Base-by-base conservation (phyloP, 2,888 invertebrate species). In the Endotricha flammealis region DNA sequence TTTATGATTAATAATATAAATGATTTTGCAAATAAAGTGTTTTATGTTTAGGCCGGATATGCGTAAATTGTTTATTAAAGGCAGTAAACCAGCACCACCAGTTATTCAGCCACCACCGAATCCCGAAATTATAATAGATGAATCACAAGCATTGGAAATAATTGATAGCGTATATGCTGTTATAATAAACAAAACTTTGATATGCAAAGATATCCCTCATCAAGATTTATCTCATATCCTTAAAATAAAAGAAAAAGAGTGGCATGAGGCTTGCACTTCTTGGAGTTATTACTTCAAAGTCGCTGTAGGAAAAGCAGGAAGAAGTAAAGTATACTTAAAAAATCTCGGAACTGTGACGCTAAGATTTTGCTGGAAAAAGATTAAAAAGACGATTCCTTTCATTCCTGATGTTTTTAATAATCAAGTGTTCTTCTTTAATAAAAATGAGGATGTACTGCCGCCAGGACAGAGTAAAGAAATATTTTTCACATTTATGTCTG, bases 341-440 rank as follows among this genome's bases (percentile, higher is more conserved):
- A 90, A 89, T 48, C 66, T 82, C 4, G 89, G 89, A n/a, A 86
- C 83, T 7, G 74, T 77, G 0, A 57, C 79, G 3, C 50, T 89
- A 6, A 63, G 73, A 38, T 88, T 87, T 52, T 79, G 80, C 36
- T 89, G 89, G 89, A 79, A 77, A 41, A 75, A 65, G 55, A 50
- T 82, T 8, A 73, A 64, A 40, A 61, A 55, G 29, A 41, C 64
- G 0, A 61, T 79, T 16, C 67, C 64, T 2, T 65, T 66, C 20
- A 68, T 80, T 46, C 68, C 74, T 2, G 74, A 76, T 38, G 65
- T 64, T 27, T 48, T 44, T 17, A 62, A 55, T 35, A 72, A 65
- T 25, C 85, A 77, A 55, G 72, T 73, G 0, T 91, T 90, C 53
- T 89, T 78, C 54, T 90, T 90, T 41, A 82, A 89, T 38, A 90